phyloP scores from a whole-genome alignment of 2,797 vertebrate genomes.

The Myotis planiceps region DNA sequence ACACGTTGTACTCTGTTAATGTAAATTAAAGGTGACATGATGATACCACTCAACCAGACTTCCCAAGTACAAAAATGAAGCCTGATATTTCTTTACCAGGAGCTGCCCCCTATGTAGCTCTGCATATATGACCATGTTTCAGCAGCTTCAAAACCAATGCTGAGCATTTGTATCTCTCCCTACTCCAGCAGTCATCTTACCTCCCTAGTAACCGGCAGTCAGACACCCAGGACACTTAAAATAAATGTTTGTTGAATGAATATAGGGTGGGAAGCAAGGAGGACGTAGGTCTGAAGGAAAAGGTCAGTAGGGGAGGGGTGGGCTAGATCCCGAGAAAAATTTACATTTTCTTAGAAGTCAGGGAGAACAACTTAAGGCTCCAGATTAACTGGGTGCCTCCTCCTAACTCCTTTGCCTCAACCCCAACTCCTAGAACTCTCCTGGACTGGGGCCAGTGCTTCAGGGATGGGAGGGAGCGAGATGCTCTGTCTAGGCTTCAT shows the following conservation, averaged over 20 bases:
- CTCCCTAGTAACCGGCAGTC: neutral
- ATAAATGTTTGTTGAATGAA: neutral
- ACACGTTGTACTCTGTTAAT: neutral
- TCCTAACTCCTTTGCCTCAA: neutral
- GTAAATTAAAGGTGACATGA: neutral
- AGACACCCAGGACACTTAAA: too few species aligned
- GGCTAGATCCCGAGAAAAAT: neutral
- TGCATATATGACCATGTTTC: rapidly evolving
- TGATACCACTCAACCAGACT: neutral
- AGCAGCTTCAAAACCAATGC: neutral
- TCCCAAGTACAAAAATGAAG: neutral
- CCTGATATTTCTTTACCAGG: neutral
- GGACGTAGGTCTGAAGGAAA: neutral
- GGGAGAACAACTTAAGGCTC: neutral
- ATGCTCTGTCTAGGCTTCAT: neutral
- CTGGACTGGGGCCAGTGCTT: neutral
- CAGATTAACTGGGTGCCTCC: neutral
- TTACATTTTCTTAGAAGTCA: neutral
- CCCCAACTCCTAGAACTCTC: neutral
- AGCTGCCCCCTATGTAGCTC: rapidly evolving
- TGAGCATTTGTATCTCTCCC: neutral
- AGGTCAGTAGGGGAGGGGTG: neutral
- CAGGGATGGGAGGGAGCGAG: neutral
- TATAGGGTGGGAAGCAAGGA: neutral
- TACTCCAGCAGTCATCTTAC: neutral